Evolutionary conservation across 2,797 vertebrate species (phyloP), one percentile per base, ranked within the genome.

Genomic region (Chrosomus eos): DNA sequence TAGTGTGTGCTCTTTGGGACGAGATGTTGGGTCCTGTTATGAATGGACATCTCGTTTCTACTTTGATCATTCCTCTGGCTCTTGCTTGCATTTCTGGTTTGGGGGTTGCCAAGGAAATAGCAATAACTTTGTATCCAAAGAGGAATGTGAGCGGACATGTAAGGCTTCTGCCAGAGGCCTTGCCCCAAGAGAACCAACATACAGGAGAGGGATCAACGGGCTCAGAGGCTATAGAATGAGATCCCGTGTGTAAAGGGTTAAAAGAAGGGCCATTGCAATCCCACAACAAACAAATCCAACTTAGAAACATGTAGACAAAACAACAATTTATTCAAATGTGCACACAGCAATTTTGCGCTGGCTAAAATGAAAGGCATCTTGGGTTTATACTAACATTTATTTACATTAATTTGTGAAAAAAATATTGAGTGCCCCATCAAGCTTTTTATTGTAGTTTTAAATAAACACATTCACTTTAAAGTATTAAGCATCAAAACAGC

Each of bases 31-130:
- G 6, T 90, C 96, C 48, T 99, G 98, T 45, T 23, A 91, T 0
- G 95, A 95, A 71, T 99, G 97, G 97, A 94, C 88, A 0, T 93
- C 95, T 60, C 96, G 93, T 33, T 97, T 95, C 94, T 96, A 95
- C 92, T 98, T 96, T 18, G 88, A 98, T 64, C 36, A 91, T 1
- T 90, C 89, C 0, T 91, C 92, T 33, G 90, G 93, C 66, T 95
- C 86, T 87, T 99, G 98, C 81, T 96, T 95, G 38, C 95, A 96
- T 11, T 98, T 99, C 91, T 99, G 97, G 98, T 99, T 95, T 0
- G 97, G 98, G 0, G 94, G 96, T 85, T 99, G 98, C 88, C 94
- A 96, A 0, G 98, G 98, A 84, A 99, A 99, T 6, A 90, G 84
- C 84, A 99, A 99, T 87, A 98, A 95, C 92, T 99, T 99, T 87